Evolutionary conservation across 2,888 invertebrate genomes (phyloP).

Genomic region (Odontomyia ornata): DNA sequence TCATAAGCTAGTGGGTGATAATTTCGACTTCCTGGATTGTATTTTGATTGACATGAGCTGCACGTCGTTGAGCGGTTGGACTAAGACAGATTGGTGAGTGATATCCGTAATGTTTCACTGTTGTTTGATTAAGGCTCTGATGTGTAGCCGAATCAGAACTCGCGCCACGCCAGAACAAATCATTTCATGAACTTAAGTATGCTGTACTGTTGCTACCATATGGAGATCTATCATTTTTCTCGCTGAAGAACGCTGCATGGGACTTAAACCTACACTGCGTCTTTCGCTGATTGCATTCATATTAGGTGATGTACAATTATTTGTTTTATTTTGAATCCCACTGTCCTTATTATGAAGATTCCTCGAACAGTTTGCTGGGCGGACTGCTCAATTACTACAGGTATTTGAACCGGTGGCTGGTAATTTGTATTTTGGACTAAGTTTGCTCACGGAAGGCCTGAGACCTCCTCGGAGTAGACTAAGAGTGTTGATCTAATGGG

Average conservation of each 20-base stretch:
- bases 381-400: too few relatives aligned
- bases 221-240: conserved; percentile 84
- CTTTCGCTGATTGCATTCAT: conserved; percentile 59
- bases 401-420: too few relatives aligned
- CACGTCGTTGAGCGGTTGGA: conserved; percentile 63
- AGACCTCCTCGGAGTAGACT: too few relatives aligned
- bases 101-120: conserved; percentile 59
- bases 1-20: conserved; percentile 66
- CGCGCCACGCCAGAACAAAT: conserved; percentile 91
- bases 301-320: conserved; percentile 55
- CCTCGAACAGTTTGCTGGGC: too few relatives aligned
- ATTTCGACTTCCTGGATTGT: conserved; percentile 45
- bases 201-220: conserved; percentile 72
- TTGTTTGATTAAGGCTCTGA: conserved; percentile 65
- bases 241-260: conserved; percentile 82
- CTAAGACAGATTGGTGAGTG: conserved; percentile 62
- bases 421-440: too few relatives aligned
- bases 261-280: conserved; percentile 75
- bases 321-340: conserved; percentile 49
- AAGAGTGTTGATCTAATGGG: too few relatives aligned
- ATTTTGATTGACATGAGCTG: conserved; percentile 52
- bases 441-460: too few relatives aligned
- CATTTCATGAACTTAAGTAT: conserved; percentile 80
- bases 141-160: conserved; percentile 94
- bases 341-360: too few relatives aligned